These are phyloP conservation scores for Enteromius treurensis DNA, from an alignment of 2,797 vertebrate genomes.

Conservation along the genomic window DNA sequence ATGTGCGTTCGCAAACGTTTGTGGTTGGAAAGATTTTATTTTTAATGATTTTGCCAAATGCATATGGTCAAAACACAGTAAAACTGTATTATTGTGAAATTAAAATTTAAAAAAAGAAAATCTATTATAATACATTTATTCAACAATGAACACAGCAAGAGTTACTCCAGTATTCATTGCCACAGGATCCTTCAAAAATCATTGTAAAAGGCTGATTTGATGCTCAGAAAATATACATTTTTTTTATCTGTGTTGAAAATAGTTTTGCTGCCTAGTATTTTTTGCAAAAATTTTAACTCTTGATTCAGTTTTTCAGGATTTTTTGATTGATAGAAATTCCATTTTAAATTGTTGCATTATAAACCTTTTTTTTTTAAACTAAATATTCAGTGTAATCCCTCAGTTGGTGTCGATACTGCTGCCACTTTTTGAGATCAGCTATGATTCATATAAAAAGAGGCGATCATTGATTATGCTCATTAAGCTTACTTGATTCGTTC, in stretches of 20 bases:
- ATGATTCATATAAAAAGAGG: background rate
- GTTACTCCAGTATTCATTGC: background rate
- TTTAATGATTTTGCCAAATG: background rate
- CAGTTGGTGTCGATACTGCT: background rate
- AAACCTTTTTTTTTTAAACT: no score
- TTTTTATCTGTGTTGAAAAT: background rate
- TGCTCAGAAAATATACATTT: background rate
- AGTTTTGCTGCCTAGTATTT: background rate
- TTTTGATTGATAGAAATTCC: background rate
- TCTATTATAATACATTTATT: background rate
- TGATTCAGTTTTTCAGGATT: background rate
- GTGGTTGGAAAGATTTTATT: background rate
- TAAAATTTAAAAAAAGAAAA: background rate
- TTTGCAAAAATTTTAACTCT: background rate
- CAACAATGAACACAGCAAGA: background rate
- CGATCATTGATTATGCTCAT: background rate
- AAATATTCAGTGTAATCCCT: background rate
- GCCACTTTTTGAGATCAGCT: background rate
- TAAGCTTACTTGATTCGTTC: conserved; percentile 87
- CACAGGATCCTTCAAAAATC: background rate
- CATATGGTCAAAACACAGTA: background rate
- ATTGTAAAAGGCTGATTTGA: background rate
- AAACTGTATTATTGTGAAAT: background rate
- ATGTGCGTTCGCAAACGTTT: background rate
- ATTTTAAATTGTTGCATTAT: background rate